Base-by-base conservation (phyloP, 1,140 invertebrate species). In the Brachionus koreanus region DNA sequence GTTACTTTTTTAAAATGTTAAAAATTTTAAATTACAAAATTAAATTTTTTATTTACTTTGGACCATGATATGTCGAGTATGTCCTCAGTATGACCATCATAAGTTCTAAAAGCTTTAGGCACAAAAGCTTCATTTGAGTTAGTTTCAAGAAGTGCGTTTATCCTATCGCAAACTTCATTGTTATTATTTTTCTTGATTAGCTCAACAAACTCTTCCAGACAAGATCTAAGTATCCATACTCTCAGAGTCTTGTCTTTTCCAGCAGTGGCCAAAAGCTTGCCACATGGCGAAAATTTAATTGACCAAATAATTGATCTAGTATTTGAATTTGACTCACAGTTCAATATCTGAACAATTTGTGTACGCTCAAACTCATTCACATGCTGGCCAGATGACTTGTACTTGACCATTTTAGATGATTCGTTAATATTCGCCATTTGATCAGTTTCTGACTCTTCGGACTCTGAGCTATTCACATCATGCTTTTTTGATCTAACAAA, bases 271-370 rank as follows among this genome's bases (percentile, higher is more conserved):
- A 98, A 87, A 49, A 98, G 89, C 65, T 95, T 90, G 0, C 96
- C 96, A 89, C 95, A 98, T 29, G 92, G 93, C 63, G 95, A 97
- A 87, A 98, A 98, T 89, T 98, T 98, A 93, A 98, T 97, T 84
- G 95, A 97, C 97, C 97, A 99, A 84, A 98, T 93, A 3, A 97
- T 94, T 16, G 75, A 37, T 95, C 23, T 39, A 43, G 16, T 23
- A 19, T 46, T 74, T n/a, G 42, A 46, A 9, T 74, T 35, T 9
- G 69, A 46, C 10, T 74, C 37, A 37, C 33, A 33, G 33, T 23
- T 74, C 25, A 74, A 74, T 29, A 74, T 29, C 13, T 74, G 69
- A 25, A 74, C 43, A n/a, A 74, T 74, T 12, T 74, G 69, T 29
- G 69, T 33, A 2, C 43, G 39, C 9, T 74, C 42, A 46, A 74